These are phyloP conservation scores for Julus scandinavius DNA, from an alignment of 2,888 invertebrate genomes.

Conservation along the genomic window DNA sequence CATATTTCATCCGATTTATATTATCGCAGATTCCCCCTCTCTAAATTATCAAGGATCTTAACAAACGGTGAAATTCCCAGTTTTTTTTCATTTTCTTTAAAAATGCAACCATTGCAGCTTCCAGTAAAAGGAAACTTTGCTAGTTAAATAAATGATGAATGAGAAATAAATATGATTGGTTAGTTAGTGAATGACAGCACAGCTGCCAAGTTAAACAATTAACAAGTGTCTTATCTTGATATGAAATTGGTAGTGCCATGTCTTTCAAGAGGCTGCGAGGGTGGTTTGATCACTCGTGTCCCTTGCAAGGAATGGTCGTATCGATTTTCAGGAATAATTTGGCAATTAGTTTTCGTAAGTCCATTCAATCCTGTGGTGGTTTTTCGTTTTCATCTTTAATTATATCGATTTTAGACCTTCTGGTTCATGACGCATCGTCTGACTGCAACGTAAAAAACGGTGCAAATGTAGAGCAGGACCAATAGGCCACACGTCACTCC, in stretches of 20 bases:
- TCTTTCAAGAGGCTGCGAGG: background rate
- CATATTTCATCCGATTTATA: background rate
- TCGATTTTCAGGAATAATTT: constrained; percentile 19
- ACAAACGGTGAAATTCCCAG: background rate
- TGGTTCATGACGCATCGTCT: constrained; percentile 49
- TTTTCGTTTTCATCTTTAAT: background rate
- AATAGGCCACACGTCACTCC: constrained; percentile 91
- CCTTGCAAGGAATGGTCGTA: background rate
- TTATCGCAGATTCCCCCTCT: too few relatives aligned
- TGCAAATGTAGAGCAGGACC: constrained; percentile 88
- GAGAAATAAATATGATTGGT: background rate
- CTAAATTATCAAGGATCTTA: too few relatives aligned
- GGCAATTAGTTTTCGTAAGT: constrained; percentile 3
- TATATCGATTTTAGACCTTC: background rate
- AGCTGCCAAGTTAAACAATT: background rate
- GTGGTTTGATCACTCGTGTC: background rate
- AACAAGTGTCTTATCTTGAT: background rate
- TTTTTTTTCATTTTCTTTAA: background rate
- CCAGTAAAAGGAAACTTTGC: background rate
- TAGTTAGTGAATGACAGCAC: background rate
- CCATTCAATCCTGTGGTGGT: background rate
- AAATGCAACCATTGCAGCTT: background rate
- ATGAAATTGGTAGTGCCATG: background rate
- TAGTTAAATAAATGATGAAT: constrained; percentile 11
- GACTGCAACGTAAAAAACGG: constrained; percentile 76